Base-by-base conservation (phyloP, 2,888 invertebrate genomes). In the Nipponacmea schrenckii region DNA sequence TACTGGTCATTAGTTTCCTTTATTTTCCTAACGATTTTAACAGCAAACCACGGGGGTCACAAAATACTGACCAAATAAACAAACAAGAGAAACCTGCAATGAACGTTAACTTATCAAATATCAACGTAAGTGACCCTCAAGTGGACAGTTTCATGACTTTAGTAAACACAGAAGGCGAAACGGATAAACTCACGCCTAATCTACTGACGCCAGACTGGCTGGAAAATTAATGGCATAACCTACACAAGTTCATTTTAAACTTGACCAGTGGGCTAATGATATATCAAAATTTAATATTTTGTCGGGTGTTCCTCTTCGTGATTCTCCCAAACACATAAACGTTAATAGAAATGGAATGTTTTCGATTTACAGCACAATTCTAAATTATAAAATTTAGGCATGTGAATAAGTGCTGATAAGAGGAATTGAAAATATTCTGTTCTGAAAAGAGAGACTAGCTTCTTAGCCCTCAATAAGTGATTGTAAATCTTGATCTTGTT, bases 151-250 rank as follows among this genome's bases (percentile, higher is more conserved):
- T 20, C 20, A 10, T 56, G 24, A 56, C 24, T 20, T 56, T 20
- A 14, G 56, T 14, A 56, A 56, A 56, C 56, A 56, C 20, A 20
- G 20, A 56, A 24, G 24, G 12, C 24, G 24, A 24, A 56, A 3
- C 20, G 39, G 39, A 56, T 24, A 56, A 20, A 14, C 24, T 24
- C 20, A 56, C 56, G 56, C 24, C 56, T 56, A 56, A 56, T 56
- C 56, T 24, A 20, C 56, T 14, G 56, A 24, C 56, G 56, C 56
- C 56, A 56, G 56, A 24, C 8, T 56, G 56, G 56, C 56, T 20
- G 20, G 56, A 56, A 56, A 56, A 56, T 24, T 24, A 56, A 56
- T 56, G 56, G 24, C 56, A 56, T 56, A 56, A 56, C 14, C 56
- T 24, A 56, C 8, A 39, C 39, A 39, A 5, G 39, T 39, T 39